phyloP scores from a whole-genome alignment of 2,113 vertebrate species.

The Peromyscus maniculatus region DNA sequence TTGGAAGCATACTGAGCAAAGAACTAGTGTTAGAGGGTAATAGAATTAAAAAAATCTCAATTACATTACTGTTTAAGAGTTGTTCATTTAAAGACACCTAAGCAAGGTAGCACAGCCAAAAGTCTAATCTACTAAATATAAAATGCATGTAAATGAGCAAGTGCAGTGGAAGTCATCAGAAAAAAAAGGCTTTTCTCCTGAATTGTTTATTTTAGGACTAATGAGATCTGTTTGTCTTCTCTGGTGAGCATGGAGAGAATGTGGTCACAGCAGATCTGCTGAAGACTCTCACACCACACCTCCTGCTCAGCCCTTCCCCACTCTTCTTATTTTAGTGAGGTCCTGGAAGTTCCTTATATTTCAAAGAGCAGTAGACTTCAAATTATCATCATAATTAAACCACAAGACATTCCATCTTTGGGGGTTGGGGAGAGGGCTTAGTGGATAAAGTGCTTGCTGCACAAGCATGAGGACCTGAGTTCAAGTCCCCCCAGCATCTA shows the following conservation, averaged over 20 bases:
- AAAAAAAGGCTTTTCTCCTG: too few species aligned
- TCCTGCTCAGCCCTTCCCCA: not conserved
- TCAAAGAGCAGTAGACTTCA: not conserved
- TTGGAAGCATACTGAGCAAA: constrained; percentile 6
- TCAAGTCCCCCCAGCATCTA: not conserved
- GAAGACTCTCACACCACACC: not conserved
- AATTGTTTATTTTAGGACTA: not conserved
- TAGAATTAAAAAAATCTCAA: not conserved
- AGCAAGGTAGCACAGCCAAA: not conserved
- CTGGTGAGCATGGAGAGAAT: not conserved
- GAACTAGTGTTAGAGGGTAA: not conserved
- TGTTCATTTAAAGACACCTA: constrained; percentile 17
- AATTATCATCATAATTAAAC: not conserved
- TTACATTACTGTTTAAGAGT: not conserved
- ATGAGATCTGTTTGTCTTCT: not conserved
- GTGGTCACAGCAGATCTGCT: too few species aligned
- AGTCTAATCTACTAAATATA: constrained; percentile 35
- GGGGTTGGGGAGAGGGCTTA: not conserved
- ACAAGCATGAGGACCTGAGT: not conserved
- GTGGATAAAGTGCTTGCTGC: not conserved
- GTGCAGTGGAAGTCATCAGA: not conserved
- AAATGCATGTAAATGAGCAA: not conserved
- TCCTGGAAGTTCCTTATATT: not conserved
- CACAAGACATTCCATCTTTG: not conserved
- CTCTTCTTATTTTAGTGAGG: not conserved